Evolutionary conservation across 1,140 invertebrate species (phyloP), one percentile per base, ranked within the genome.

Genomic region (Piezodorus guildinii): DNA sequence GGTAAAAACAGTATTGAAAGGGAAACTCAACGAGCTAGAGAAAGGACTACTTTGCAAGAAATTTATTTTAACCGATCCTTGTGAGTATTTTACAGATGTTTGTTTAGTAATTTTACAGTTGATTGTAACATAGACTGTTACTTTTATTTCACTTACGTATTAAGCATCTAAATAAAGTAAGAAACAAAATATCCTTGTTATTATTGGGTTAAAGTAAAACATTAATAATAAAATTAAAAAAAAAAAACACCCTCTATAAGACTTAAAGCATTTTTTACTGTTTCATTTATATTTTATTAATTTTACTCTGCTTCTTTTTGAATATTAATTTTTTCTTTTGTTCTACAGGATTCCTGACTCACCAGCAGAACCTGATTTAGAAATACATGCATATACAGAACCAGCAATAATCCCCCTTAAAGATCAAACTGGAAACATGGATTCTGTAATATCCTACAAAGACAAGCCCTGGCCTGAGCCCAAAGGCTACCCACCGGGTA

Each of bases 1-100:
- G 90, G 90, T 12, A 85, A 81, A 74, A 85, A 88, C 70, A 96
- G 92, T 72, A 79, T 83, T 70, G 91, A 96, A 75, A 90, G 86
- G 70, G 83, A 88, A 56, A 85, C 92, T 62, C 92, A 96, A 73
- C 85, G 85, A 66, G 84, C 88, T 25, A 76, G 92, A 44, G 91
- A 96, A 73, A 86, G 87, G 70, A 84, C 82, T 19, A 88, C 89
- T 17, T 75, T 95, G 10, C 86, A 90, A 72, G 87, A 90, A 1
- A 75, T 96, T 2, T 94, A 93, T 74, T 93, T 94, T 72, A 84
- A 86, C 70, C 83, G 85, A 66, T 80, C 83, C 62, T 86, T 90
- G 86, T 83, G 77, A 76, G 80, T 78, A 60, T 66, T 68, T n/a
- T 66, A 51, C 66, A 54, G 8, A 59, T 62, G 19, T 52, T 54